phyloP scores from a whole-genome alignment of 2,113 vertebrate genomes.

The Ploceus nigricollis region DNA sequence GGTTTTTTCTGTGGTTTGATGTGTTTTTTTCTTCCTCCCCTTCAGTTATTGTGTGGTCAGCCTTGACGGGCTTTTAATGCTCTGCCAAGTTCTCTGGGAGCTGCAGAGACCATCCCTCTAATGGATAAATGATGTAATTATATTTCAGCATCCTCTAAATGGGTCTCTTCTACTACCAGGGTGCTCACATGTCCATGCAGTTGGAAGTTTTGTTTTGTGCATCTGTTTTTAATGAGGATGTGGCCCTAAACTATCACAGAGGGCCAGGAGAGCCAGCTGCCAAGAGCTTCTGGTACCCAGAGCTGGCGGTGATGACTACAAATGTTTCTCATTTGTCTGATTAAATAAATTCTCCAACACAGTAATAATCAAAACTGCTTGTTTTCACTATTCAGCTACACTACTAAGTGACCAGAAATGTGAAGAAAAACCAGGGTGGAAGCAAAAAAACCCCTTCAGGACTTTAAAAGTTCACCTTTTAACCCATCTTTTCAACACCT shows the following conservation, averaged over 20 bases:
- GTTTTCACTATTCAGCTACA: background rate
- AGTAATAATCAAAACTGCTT: background rate
- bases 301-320: background rate
- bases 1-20: background rate
- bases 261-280: background rate
- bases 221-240: background rate
- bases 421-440: background rate
- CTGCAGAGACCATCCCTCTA: background rate
- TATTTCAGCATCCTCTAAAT: slow-evolving; percentile 16
- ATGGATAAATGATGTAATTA: slow-evolving; percentile 43
- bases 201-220: background rate
- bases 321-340: background rate
- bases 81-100: slow-evolving; percentile 9
- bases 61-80: slow-evolving; percentile 19
- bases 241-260: background rate
- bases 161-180: background rate
- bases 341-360: background rate
- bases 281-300: background rate
- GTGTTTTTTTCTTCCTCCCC: background rate
- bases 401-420: background rate
- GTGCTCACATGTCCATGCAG: background rate
- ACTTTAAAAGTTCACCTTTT: slow-evolving; percentile 75
- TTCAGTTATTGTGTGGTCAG: slow-evolving; percentile 14
- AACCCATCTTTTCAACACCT: slow-evolving; percentile 83
- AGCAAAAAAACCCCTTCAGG: background rate